These are phyloP conservation scores for Acheta domesticus DNA, from an alignment of 2,888 invertebrate species.

Conservation along the genomic window DNA sequence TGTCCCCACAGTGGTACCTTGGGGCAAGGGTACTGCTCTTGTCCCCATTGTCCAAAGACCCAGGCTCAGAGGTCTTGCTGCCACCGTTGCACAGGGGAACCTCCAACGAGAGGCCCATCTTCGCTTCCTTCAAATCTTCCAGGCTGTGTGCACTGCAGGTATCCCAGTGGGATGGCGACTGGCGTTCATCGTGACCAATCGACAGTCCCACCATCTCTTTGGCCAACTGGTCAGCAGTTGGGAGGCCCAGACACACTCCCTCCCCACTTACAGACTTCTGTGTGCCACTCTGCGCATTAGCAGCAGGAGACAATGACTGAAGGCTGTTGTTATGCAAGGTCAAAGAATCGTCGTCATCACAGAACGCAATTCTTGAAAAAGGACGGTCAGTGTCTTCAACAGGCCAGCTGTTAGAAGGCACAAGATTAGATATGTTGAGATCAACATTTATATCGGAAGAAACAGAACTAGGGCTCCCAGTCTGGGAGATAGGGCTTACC, in stretches of 20 bases:
- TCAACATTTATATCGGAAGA: slow-evolving; percentile 34
- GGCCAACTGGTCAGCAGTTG: not conserved
- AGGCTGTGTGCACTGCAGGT: not conserved
- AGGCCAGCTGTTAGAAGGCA: not conserved
- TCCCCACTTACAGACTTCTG: slow-evolving; percentile 19
- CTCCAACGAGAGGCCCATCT: not conserved
- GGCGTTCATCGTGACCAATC: not conserved
- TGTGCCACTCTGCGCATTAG: not conserved
- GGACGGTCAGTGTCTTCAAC: slow-evolving; percentile 32
- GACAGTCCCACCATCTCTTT: not conserved
- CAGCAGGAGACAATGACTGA: not conserved
- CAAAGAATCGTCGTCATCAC: slow-evolving; percentile 40
- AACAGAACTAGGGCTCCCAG: slow-evolving; percentile 29
- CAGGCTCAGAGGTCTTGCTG: not conserved
- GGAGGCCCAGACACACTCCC: slow-evolving; percentile 12
- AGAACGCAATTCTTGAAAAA: slow-evolving; percentile 32
- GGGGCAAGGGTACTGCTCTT: slow-evolving; percentile 58
- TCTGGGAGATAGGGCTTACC: slow-evolving; percentile 23
- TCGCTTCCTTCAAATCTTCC: not conserved
- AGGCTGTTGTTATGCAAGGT: slow-evolving; percentile 34
- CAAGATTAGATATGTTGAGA: slow-evolving; percentile 19
- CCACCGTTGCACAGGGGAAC: not conserved
- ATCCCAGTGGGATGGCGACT: not conserved
- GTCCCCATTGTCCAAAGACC: not conserved
- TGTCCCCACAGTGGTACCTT: slow-evolving; percentile 69